Conservation (phyloP, 2,113 vertebrate genomes). For the Callipepla californica region DNA sequence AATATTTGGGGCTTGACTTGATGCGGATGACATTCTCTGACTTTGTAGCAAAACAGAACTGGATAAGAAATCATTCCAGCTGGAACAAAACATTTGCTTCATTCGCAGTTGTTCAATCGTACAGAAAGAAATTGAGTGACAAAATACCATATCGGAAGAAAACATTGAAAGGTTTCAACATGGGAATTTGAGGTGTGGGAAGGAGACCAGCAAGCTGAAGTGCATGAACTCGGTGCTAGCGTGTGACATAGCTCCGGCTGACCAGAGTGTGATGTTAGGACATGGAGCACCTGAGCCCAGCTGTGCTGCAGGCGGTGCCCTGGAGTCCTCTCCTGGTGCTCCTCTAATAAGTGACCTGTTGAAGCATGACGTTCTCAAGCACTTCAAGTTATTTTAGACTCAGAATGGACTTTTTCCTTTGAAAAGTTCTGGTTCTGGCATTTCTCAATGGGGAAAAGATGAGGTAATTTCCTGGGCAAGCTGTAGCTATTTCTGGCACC, state of each 20-base stretch:
- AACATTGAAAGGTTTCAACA: background rate
- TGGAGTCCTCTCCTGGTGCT: background rate
- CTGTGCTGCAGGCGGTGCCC: background rate
- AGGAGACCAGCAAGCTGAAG: background rate
- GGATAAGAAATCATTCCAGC: background rate
- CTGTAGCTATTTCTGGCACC: constrained; percentile 39
- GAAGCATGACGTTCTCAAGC: background rate
- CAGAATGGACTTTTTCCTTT: background rate
- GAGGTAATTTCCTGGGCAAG: constrained; percentile 1
- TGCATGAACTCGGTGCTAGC: background rate
- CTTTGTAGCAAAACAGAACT: background rate
- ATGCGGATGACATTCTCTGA: background rate
- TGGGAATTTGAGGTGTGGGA: background rate
- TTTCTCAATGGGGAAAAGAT: background rate
- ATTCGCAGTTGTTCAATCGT: background rate
- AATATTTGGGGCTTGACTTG: background rate
- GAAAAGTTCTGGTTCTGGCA: background rate
- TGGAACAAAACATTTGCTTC: background rate
- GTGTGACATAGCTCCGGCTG: rapidly evolving
- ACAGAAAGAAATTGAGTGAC: background rate
- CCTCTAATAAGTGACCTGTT: background rate
- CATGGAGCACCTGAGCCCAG: background rate
- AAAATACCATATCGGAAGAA: background rate
- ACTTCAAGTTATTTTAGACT: background rate
- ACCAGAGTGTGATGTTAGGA: background rate